A percentile compares a stretch with the other conserved stretches of the same genome.
Conservation (phyloP, 2,888 invertebrate genomes). For the Melanargia galathea region DNA sequence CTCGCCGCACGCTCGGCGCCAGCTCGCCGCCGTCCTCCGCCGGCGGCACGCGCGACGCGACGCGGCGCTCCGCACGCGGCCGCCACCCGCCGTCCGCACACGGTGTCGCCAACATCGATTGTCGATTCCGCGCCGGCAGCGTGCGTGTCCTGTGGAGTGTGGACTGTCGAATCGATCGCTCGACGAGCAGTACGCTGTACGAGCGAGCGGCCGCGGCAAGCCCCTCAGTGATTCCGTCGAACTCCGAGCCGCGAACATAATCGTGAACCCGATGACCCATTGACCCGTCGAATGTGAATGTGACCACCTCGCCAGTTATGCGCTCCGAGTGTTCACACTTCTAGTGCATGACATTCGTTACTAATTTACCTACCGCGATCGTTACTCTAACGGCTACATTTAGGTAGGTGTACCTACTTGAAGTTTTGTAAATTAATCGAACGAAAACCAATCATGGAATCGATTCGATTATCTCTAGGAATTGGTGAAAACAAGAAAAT, state of each 20-base stretch:
- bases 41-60: conserved; percentile 61
- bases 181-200: no score
- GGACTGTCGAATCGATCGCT: no score
- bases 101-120: neutral
- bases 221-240: no score
- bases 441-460: no score
- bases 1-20: conserved; percentile 23
- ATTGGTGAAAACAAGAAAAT: no score
- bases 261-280: neutral
- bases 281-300: neutral
- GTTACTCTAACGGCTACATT: no score
- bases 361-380: neutral
- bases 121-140: neutral
- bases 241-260: neutral
- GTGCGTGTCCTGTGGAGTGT: no score
- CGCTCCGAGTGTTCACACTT: neutral
- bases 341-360: neutral
- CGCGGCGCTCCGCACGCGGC: conserved; percentile 85
- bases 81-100: neutral
- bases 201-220: no score
- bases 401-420: no score
- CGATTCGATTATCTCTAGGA: no score
- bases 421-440: no score
- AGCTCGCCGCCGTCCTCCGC: conserved; percentile 28
- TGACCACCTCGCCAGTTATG: neutral